Evolutionary conservation across 2,888 invertebrate genomes (phyloP).

Genomic region (Chymomyza caudatula): DNA sequence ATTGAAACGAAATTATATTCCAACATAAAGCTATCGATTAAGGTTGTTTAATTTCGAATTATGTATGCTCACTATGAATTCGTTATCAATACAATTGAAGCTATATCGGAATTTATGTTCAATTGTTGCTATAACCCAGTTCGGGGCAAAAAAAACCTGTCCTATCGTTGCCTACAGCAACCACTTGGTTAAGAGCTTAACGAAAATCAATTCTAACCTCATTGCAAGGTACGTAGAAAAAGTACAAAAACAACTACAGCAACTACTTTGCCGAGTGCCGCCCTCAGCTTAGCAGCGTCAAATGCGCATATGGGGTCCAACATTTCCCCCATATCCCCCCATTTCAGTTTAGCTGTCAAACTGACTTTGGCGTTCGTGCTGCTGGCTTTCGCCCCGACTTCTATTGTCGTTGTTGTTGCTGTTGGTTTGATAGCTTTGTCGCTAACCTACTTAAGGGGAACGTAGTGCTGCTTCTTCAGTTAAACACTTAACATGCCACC

Average conservation of each 20-base stretch:
- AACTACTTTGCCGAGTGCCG: not conserved
- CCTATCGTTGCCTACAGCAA: constrained; percentile 36
- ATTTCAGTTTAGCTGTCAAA: constrained; percentile 28
- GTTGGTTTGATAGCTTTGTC: constrained; percentile 48
- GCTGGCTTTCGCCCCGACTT: too few relatives aligned
- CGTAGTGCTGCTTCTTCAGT: constrained; percentile 52
- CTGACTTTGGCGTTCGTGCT: constrained; percentile 22
- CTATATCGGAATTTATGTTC: not conserved
- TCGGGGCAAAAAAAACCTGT: constrained; percentile 19
- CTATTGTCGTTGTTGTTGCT: constrained; percentile 1
- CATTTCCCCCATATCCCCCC: not conserved
- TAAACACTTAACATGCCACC: constrained; percentile 49
- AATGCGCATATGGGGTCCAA: not conserved
- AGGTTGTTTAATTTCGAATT: not conserved
- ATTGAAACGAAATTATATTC: too few relatives aligned
- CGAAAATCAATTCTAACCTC: constrained; percentile 65
- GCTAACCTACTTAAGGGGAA: constrained; percentile 59
- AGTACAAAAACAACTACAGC: constrained; percentile 4
- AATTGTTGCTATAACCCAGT: constrained; percentile 20
- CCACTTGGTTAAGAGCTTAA: constrained; percentile 17
- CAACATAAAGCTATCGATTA: not conserved
- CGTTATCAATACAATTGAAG: not conserved
- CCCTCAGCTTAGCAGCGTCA: not conserved
- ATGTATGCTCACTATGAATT: not conserved
- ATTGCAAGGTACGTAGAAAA: constrained; percentile 28